These are phyloP conservation scores for Polydrusus pterygomalis DNA, from an alignment of 2,888 invertebrate genomes.

Conservation along the genomic window DNA sequence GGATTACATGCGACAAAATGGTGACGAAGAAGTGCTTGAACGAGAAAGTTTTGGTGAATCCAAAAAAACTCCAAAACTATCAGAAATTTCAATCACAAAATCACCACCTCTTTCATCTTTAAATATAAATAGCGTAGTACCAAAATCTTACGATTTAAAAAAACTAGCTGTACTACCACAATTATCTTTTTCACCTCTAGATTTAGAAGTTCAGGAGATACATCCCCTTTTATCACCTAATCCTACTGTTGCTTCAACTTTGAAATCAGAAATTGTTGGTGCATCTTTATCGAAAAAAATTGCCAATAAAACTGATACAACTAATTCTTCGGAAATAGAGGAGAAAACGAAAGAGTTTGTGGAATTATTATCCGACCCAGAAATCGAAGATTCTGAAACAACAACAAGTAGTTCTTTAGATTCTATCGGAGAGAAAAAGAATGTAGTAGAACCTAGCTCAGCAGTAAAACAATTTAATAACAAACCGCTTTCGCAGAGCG, in stretches of 20 bases:
- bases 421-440: too few species aligned
- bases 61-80: neutral
- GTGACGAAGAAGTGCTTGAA: conserved; percentile 26
- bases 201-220: neutral
- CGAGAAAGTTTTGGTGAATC: neutral
- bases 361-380: neutral
- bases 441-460: too few species aligned
- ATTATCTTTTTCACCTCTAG: neutral
- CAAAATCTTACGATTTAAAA: neutral
- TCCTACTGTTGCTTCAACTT: neutral
- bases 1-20: conserved; percentile 52
- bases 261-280: neutral
- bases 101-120: neutral
- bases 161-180: neutral
- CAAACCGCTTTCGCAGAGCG: too few species aligned
- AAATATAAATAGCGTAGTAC: neutral
- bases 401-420: neutral
- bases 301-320: neutral
- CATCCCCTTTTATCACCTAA: neutral
- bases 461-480: too few species aligned
- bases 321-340: neutral
- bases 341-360: conserved; percentile 10
- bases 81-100: neutral
- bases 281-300: neutral
- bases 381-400: neutral